Evolutionary conservation across 2,797 vertebrate genomes (phyloP).

Genomic region (Knipowitschia caucasica): DNA sequence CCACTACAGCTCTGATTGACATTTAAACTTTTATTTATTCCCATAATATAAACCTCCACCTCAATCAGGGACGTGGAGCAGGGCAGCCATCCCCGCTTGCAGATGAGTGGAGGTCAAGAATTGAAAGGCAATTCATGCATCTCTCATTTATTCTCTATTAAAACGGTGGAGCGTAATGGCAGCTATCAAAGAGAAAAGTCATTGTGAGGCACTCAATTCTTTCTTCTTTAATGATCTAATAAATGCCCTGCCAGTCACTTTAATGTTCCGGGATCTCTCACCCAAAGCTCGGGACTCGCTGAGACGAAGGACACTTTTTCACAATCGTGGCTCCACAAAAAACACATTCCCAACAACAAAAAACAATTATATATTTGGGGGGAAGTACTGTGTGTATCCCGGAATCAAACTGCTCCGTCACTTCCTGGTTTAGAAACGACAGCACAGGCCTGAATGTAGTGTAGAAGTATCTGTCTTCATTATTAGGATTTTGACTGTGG

Average conservation of each 20-base stretch:
- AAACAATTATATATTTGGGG: neutral
- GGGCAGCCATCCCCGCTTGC: constrained; percentile 7
- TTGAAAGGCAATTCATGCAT: constrained; percentile 9
- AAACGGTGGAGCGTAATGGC: neutral
- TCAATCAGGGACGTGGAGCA: constrained; percentile 27
- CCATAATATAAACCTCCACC: constrained; percentile 32
- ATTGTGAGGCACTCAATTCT: neutral
- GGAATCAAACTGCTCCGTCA: too few species aligned
- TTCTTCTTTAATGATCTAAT: neutral
- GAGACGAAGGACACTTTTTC: neutral
- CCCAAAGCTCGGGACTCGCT: neutral
- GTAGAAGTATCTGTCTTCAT: too few species aligned
- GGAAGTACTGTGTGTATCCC: neutral
- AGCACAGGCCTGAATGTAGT: too few species aligned
- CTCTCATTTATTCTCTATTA: neutral
- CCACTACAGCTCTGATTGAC: constrained; percentile 43
- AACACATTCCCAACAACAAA: neutral
- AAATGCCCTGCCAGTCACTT: constrained; percentile 3
- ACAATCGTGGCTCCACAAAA: neutral
- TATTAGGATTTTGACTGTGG: too few species aligned
- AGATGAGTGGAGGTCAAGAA: constrained; percentile 11
- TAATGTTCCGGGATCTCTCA: constrained; percentile 1
- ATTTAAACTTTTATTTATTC: constrained; percentile 39
- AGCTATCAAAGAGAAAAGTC: neutral
- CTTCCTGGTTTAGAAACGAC: too few species aligned